Evolutionary conservation across 2,113 vertebrate species (phyloP).

Genomic region (Thymallus thymallus): DNA sequence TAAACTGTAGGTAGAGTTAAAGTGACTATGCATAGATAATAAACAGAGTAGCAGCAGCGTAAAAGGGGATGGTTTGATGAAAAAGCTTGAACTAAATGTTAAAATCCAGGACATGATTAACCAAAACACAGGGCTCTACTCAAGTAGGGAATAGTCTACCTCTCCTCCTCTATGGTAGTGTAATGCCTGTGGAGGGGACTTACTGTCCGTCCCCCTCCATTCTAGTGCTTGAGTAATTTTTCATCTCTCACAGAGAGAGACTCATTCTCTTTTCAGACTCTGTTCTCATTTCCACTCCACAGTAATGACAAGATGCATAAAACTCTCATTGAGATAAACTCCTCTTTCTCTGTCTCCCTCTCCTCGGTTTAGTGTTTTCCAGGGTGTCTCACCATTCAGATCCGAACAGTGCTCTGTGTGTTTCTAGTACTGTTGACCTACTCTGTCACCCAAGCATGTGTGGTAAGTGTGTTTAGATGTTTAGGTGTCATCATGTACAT

Average conservation of each 20-base stretch:
- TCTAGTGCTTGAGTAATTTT: too few species aligned
- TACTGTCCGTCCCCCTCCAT: too few species aligned
- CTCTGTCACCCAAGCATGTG: conserved; percentile 91
- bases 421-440: conserved; percentile 92
- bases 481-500: neutral
- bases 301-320: neutral
- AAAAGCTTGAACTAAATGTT: too few species aligned
- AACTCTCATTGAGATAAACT: conserved; percentile 28
- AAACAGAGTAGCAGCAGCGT: too few species aligned
- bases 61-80: too few species aligned
- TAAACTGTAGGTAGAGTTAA: too few species aligned
- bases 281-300: neutral
- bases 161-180: neutral
- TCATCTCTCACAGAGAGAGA: conserved; percentile 29
- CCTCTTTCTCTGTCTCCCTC: neutral
- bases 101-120: too few species aligned
- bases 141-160: too few species aligned
- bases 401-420: conserved; percentile 88
- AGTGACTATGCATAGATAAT: too few species aligned
- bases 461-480: conserved; percentile 83
- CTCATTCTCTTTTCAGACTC: conserved; percentile 26
- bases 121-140: too few species aligned
- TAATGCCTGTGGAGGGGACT: too few species aligned
- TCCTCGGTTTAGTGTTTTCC: conserved; percentile 84
- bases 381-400: conserved; percentile 95